These are phyloP conservation scores for Mimachlamys varia DNA, from an alignment of 2,888 invertebrate genomes.

Conservation along the genomic window DNA sequence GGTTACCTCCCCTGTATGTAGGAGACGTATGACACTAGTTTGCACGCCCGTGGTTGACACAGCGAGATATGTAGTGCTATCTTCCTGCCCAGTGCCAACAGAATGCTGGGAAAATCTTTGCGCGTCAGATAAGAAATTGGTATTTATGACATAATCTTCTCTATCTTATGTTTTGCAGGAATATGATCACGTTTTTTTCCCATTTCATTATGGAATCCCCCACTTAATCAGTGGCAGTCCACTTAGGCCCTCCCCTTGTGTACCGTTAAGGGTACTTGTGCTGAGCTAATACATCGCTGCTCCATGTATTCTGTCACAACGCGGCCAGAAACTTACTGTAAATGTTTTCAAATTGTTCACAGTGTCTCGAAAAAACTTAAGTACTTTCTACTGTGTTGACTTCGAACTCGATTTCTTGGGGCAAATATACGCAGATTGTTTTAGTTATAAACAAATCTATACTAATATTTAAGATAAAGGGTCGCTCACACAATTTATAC, in stretches of 20 bases:
- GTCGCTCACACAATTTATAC: too few relatives aligned
- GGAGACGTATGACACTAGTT: constrained; percentile 24
- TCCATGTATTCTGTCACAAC: constrained; percentile 10
- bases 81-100: constrained; percentile 23
- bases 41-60: constrained; percentile 10
- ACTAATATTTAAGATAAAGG: too few relatives aligned
- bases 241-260: constrained; percentile 36
- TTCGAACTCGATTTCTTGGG: not conserved
- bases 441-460: not conserved
- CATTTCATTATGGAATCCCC: constrained; percentile 42
- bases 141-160: constrained; percentile 33
- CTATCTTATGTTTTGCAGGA: constrained; percentile 31
- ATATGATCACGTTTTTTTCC: constrained; percentile 40
- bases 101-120: constrained; percentile 33
- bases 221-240: constrained; percentile 38
- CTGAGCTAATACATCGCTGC: not conserved
- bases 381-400: not conserved
- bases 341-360: not conserved
- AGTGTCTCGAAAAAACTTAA: not conserved
- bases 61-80: not conserved
- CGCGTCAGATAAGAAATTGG: constrained; percentile 31
- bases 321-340: not conserved
- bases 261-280: not conserved
- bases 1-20: not conserved
- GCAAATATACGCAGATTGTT: not conserved